A percentile compares a stretch with the other conserved stretches of the same genome.
Evolutionary conservation across 2,113 vertebrate genomes (phyloP).

Genomic region (Siniperca knerii): DNA sequence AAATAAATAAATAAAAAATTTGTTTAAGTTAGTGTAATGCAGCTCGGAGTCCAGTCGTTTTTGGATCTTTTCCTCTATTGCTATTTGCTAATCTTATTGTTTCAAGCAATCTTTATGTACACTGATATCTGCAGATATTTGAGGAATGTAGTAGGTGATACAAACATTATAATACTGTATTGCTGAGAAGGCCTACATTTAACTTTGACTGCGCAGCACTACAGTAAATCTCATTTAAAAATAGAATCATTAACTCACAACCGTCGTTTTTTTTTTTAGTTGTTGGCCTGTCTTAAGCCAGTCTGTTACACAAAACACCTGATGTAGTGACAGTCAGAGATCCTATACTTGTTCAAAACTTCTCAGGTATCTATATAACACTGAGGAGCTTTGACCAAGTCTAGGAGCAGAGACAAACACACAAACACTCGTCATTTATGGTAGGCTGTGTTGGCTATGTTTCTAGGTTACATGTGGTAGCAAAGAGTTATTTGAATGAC

Average conservation of each 20-base stretch:
- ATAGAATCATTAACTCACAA: not conserved
- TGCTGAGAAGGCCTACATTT: not conserved
- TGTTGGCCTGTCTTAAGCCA: not conserved
- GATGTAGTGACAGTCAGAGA: constrained; percentile 58
- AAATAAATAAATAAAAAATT: too few species aligned
- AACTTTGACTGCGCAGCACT: not conserved
- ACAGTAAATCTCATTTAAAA: not conserved
- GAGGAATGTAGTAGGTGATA: not conserved
- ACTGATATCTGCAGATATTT: not conserved
- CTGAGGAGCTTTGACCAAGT: constrained; percentile 89
- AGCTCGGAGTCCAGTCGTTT: not conserved
- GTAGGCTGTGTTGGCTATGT: not conserved
- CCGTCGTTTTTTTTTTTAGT: not conserved
- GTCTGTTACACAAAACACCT: not conserved
- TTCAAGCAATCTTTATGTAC: not conserved
- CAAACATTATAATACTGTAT: too few species aligned
- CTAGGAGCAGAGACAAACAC: constrained; percentile 77
- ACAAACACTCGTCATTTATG: not conserved
- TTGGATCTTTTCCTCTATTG: not conserved
- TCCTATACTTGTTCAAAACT: constrained; percentile 85
- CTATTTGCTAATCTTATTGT: too few species aligned
- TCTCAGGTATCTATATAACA: constrained; percentile 77
- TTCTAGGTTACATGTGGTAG: too few species aligned
- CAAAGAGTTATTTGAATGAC: too few species aligned
- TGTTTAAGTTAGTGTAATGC: too few species aligned